Evolutionary conservation across 2,797 vertebrate genomes (phyloP).

Genomic region (Etheostoma nigrum): DNA sequence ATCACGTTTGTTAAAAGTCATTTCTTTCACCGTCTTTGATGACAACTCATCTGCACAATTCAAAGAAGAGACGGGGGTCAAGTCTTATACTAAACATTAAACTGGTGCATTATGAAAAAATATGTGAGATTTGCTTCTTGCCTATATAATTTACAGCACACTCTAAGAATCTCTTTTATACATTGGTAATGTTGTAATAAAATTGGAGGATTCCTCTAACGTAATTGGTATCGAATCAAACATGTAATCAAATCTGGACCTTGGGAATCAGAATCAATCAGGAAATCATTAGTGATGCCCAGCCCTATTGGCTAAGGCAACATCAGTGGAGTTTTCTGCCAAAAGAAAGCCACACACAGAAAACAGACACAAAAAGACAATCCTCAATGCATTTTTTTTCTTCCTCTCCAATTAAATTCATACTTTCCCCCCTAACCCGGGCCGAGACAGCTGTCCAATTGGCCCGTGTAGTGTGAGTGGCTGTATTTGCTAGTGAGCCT

Average conservation of each 20-base stretch:
- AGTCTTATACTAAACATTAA: too few species aligned
- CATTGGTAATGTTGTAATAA: too few species aligned
- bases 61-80: neutral
- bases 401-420: slow-evolving; percentile 27
- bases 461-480: slow-evolving; percentile 36
- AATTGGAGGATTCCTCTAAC: too few species aligned
- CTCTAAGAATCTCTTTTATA: too few species aligned
- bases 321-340: neutral
- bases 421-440: slow-evolving; percentile 40
- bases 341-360: neutral
- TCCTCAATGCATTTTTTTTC: neutral
- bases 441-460: slow-evolving; percentile 57
- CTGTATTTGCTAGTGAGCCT: slow-evolving; percentile 60
- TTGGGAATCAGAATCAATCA: too few species aligned
- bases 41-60: slow-evolving; percentile 37
- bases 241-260: too few species aligned
- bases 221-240: too few species aligned
- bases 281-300: too few species aligned
- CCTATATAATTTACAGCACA: too few species aligned
- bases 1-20: slow-evolving; percentile 9
- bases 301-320: neutral
- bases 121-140: too few species aligned
- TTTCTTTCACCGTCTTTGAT: slow-evolving; percentile 25
- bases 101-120: too few species aligned
- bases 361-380: neutral